A percentile compares a stretch with the other conserved stretches of the same genome.
Conservation (phyloP, 1,140 invertebrate genomes). For the Cydia fagiglandana region DNA sequence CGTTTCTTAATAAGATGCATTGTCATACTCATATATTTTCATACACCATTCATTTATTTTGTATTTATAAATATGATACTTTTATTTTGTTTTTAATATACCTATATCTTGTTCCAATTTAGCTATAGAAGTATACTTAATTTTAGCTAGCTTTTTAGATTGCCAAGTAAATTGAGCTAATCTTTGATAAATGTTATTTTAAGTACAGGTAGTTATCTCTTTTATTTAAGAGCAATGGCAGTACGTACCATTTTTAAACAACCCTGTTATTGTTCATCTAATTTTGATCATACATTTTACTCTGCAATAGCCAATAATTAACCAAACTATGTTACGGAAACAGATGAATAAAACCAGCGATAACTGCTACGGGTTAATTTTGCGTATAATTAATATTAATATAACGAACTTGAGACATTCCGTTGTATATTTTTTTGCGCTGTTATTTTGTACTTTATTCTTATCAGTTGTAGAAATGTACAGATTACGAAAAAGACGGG, state of each 20-base stretch:
- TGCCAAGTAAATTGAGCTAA: neutral
- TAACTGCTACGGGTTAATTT: neutral
- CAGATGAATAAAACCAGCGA: neutral
- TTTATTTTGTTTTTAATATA: neutral
- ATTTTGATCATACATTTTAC: neutral
- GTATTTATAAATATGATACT: neutral
- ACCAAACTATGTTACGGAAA: neutral
- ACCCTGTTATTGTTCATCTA: neutral
- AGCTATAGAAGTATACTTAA: neutral
- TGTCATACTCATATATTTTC: constrained; percentile 10
- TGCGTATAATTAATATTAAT: neutral
- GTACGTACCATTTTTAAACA: neutral
- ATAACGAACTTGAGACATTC: neutral
- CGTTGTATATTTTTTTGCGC: neutral
- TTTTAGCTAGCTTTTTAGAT: constrained; percentile 4
- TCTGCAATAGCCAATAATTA: neutral
- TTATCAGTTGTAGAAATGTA: too few species aligned
- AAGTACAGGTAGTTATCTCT: neutral
- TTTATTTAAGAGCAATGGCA: neutral
- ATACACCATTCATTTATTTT: neutral
- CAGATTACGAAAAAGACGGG: too few species aligned
- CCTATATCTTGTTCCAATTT: neutral
- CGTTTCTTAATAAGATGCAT: constrained; percentile 1
- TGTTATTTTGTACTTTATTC: too few species aligned
- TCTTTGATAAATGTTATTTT: neutral